These are phyloP conservation scores for Sphenopsis melanotis DNA, from an alignment of 2,797 vertebrate genomes.

Conservation along the genomic window DNA sequence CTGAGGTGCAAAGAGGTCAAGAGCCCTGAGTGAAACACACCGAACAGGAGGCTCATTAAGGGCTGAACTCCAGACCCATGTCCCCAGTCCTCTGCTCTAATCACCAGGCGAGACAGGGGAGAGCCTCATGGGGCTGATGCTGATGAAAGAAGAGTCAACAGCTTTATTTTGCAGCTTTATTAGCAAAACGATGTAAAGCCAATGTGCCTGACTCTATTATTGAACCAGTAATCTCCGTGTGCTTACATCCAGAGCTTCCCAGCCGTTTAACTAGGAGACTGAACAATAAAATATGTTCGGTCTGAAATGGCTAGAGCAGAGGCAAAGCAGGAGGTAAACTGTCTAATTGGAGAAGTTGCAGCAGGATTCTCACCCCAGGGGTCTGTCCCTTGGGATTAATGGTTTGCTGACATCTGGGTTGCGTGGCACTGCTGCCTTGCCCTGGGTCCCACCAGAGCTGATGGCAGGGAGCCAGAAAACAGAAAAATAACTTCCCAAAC, in stretches of 20 bases:
- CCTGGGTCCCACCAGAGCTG: not conserved
- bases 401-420: slow-evolving; percentile 46
- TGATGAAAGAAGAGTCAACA: slow-evolving; percentile 21
- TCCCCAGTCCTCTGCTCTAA: slow-evolving; percentile 23
- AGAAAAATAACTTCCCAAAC: not conserved
- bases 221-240: not conserved
- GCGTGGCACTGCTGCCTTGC: not conserved
- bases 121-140: slow-evolving; percentile 8
- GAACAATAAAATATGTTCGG: slow-evolving; percentile 16
- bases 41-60: slow-evolving; percentile 63
- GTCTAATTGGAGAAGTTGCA: slow-evolving; percentile 56
- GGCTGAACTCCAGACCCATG: slow-evolving; percentile 30
- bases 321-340: slow-evolving; percentile 38
- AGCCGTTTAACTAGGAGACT: not conserved
- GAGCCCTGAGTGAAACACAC: slow-evolving; percentile 47
- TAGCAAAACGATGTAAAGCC: slow-evolving; percentile 12
- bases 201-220: not conserved
- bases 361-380: slow-evolving; percentile 9
- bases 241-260: slow-evolving; percentile 13
- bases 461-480: slow-evolving; percentile 18
- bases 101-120: slow-evolving; percentile 34
- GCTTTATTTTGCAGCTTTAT: slow-evolving; percentile 34
- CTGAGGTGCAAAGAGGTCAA: slow-evolving; percentile 61
- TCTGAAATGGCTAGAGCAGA: slow-evolving; percentile 6
- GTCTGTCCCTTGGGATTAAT: slow-evolving; percentile 59